Conservation (phyloP, 1,140 invertebrate genomes). For the Physella acuta region DNA sequence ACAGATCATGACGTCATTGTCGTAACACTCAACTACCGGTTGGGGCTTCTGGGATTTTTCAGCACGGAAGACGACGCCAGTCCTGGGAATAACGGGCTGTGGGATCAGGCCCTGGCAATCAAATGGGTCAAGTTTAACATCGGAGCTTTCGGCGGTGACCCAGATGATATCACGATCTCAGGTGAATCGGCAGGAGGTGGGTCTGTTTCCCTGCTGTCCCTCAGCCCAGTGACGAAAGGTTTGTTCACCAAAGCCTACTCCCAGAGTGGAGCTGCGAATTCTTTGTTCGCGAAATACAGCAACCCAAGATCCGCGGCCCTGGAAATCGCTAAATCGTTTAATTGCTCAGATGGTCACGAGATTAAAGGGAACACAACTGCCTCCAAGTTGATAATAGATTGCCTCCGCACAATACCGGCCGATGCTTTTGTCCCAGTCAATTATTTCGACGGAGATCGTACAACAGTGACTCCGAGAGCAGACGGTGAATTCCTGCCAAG, state of each 20-base stretch:
- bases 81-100: slow-evolving; percentile 64
- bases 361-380: no score
- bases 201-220: slow-evolving; percentile 19
- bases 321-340: neutral
- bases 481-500: neutral
- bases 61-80: slow-evolving; percentile 21
- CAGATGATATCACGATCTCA: slow-evolving; percentile 38
- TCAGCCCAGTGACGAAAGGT: slow-evolving; percentile 32
- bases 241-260: slow-evolving; percentile 24
- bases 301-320: neutral
- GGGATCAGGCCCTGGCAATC: slow-evolving; percentile 89
- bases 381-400: neutral
- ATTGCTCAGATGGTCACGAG: neutral
- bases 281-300: neutral
- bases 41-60: slow-evolving; percentile 58
- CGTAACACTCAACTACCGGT: slow-evolving; percentile 63
- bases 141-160: slow-evolving; percentile 42
- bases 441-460: neutral
- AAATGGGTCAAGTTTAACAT: slow-evolving; percentile 69
- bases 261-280: neutral
- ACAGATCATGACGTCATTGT: slow-evolving; percentile 59
- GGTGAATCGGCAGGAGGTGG: slow-evolving; percentile 43
- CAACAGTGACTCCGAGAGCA: neutral
- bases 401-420: neutral
- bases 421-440: neutral